Evolutionary conservation across 2,797 vertebrate genomes (phyloP).

Genomic region (Notolabrus celidotus): DNA sequence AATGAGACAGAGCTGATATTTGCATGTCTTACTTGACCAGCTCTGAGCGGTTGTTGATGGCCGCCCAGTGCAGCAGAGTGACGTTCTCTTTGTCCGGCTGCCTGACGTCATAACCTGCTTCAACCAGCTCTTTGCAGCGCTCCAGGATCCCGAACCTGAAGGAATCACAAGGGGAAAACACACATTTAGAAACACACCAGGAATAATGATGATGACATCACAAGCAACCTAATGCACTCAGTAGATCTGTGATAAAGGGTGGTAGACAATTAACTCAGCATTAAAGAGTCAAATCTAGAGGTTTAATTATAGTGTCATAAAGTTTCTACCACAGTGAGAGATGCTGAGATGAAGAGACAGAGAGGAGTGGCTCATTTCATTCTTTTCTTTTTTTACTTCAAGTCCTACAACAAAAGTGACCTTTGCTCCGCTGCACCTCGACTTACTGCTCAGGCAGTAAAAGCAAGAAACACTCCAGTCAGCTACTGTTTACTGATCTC

Average conservation of each 20-base stretch:
- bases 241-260: not conserved
- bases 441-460: not conserved
- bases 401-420: slow-evolving; percentile 10
- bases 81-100: slow-evolving; percentile 97
- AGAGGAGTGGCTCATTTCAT: not conserved
- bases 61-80: slow-evolving; percentile 96
- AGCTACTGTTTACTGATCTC: not conserved
- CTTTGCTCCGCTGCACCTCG: slow-evolving; percentile 35
- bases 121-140: slow-evolving; percentile 94
- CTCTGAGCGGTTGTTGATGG: slow-evolving; percentile 96
- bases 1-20: not conserved
- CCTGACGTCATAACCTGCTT: slow-evolving; percentile 93
- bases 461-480: not conserved
- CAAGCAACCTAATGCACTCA: not conserved
- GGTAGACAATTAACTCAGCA: too few relatives aligned
- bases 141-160: slow-evolving; percentile 93
- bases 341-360: not conserved
- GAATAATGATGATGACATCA: not conserved
- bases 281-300: not conserved
- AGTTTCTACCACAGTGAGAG: not conserved
- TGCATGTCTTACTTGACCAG: slow-evolving; percentile 90
- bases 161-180: not conserved
- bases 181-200: not conserved
- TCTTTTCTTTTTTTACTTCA: not conserved
- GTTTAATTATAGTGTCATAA: not conserved